Evolutionary conservation across 2,888 invertebrate genomes (phyloP), one percentile per base, ranked within the genome.

Genomic region (Orthosia incerta): DNA sequence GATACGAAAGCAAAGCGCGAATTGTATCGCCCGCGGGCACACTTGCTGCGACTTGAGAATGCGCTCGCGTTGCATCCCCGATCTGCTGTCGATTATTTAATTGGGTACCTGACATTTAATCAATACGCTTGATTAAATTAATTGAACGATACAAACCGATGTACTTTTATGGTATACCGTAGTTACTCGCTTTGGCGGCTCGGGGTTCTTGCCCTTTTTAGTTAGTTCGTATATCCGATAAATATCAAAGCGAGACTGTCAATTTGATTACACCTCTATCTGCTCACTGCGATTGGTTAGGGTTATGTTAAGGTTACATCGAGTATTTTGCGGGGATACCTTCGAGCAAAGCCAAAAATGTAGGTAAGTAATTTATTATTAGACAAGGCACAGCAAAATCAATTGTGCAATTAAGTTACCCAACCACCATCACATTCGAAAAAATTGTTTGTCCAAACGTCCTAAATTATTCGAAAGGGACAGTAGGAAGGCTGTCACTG

Each of bases 51-150:
- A 78, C 86, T 87, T 84, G 84, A 88, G 89, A 91, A 82, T 88
- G 89, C 91, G 86, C 87, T 87, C 85, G 86, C 82, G 82, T 86
- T 87, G 89, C 90, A 89, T 89, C 89, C 89, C 83, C 90, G 89
- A 91, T 90, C 88, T 90, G 86, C 88, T 85, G 86, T 86, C 91
- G 91, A 94, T 95, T 94, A 94, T 95, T 94, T 95, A 95, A 95
- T 95, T 95, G 95, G 94, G 91, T 92, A 93, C 91, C 92, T 94
- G 95, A 95, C 93, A 93, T 94, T 94, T 95, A 95, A 95, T 95
- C 95, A 95, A 95, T 94, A 93, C 91, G 86, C 88, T 91, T 92
- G 93, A 94, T 94, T 94, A 94, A 94, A 94, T 95, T 94, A 95
- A 95, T 94, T 94, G 93, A 93, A 93, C 88, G 89, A 88, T 91